Evolutionary conservation across 2,888 invertebrate species (phyloP).

Genomic region (Machimus rusticus): DNA sequence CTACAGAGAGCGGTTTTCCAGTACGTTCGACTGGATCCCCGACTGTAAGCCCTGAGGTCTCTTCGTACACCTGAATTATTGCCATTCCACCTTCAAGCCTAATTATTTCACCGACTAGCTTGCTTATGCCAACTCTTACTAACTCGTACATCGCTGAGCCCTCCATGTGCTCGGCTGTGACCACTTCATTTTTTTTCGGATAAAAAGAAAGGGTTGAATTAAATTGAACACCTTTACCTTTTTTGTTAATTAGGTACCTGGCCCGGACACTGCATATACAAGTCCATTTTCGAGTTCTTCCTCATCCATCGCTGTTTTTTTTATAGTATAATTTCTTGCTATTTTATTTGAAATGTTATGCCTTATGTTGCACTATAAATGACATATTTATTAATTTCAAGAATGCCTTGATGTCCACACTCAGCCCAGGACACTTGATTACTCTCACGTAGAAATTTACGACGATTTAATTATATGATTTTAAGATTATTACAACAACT

Average conservation of each 20-base stretch:
- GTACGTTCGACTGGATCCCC: constrained; percentile 98
- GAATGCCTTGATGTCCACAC: neutral
- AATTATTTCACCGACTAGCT: constrained; percentile 99
- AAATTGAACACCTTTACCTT: constrained; percentile 30
- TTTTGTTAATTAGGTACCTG: constrained; percentile 70
- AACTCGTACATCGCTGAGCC: constrained; percentile 99
- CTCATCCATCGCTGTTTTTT: constrained; percentile 60
- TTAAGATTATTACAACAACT: too few species aligned
- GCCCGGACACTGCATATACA: constrained; percentile 97
- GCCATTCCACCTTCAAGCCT: constrained; percentile 99
- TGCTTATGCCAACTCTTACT: constrained; percentile 96
- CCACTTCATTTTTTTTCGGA: constrained; percentile 71
- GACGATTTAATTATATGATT: neutral
- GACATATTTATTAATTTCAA: neutral
- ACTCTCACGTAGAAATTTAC: too few species aligned
- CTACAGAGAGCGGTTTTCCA: constrained; percentile 98
- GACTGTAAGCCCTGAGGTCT: constrained; percentile 97
- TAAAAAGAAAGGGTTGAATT: constrained; percentile 35
- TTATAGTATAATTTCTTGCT: neutral
- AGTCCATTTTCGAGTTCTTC: constrained; percentile 88
- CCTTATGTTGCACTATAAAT: neutral
- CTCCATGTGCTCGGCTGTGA: constrained; percentile 98
- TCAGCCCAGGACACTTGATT: neutral
- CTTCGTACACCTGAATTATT: constrained; percentile 97
- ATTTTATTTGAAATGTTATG: neutral